These are phyloP conservation scores for Scelioninae gen. 2 DNA, from an alignment of 2,888 invertebrate genomes.

Conservation along the genomic window DNA sequence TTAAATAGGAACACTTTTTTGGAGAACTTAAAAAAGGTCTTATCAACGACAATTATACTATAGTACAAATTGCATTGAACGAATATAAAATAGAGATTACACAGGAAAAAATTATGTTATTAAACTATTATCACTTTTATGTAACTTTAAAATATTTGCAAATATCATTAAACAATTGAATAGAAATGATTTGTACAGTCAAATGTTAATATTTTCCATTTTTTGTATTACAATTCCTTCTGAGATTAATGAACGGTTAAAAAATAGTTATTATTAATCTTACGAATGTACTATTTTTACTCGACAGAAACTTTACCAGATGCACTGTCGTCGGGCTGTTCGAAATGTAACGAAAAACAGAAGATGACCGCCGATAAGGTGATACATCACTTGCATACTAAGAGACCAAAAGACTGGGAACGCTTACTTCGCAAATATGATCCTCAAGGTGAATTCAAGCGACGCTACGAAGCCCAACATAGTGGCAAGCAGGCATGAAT, in stretches of 20 bases:
- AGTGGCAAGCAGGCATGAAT: slow-evolving; percentile 32
- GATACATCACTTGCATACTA: slow-evolving; percentile 80
- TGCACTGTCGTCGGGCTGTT: slow-evolving; percentile 81
- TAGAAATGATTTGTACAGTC: too few relatives aligned
- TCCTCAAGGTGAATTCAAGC: slow-evolving; percentile 81
- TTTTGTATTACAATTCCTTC: background rate
- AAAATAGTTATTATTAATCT: background rate
- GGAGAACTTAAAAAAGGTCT: too few relatives aligned
- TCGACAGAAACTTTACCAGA: slow-evolving; percentile 82
- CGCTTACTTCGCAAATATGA: slow-evolving; percentile 82
- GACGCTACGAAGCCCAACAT: slow-evolving; percentile 74
- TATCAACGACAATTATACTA: too few relatives aligned
- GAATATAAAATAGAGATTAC: too few relatives aligned
- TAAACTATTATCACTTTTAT: too few relatives aligned
- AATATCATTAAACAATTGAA: too few relatives aligned
- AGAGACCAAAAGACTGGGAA: slow-evolving; percentile 82
- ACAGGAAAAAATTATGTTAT: too few relatives aligned
- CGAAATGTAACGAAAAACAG: slow-evolving; percentile 81
- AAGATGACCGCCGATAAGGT: slow-evolving; percentile 82
- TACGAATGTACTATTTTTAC: slow-evolving; percentile 14
- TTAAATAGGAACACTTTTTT: background rate
- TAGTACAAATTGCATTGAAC: too few relatives aligned
- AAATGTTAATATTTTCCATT: too few relatives aligned
- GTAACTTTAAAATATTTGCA: too few relatives aligned
- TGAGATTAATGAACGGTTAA: background rate